Percentiles rank a stretch among this genome's conserved stretches.
Evolutionary conservation across 2,797 vertebrate species (phyloP).

Genomic region (Danio jaintianensis): DNA sequence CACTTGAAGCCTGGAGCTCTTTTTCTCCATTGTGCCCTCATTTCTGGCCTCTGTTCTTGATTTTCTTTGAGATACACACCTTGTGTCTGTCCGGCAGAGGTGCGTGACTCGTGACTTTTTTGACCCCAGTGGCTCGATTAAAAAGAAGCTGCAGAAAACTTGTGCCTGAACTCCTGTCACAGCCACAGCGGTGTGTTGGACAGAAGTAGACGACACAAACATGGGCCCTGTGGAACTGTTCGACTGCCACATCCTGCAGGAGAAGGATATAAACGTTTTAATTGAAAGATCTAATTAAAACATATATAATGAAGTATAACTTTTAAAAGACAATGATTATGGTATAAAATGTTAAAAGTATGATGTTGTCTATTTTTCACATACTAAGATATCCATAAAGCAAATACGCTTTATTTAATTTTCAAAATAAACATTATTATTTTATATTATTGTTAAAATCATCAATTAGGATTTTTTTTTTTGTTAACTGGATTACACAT

Average conservation of each 20-base stretch:
- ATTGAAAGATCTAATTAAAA: not conserved
- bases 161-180: conserved; percentile 68
- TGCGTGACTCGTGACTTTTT: conserved; percentile 80
- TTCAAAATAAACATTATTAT: no score
- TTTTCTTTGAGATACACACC: conserved; percentile 66
- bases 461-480: no score
- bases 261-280: not conserved
- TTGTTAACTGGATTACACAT: conserved; percentile 44
- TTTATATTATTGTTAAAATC: no score
- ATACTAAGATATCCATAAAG: no score
- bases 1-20: conserved; percentile 43
- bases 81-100: conserved; percentile 78
- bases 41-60: not conserved
- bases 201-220: conserved; percentile 79
- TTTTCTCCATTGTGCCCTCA: not conserved
- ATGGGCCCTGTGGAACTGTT: conserved; percentile 74
- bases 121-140: conserved; percentile 77
- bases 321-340: no score
- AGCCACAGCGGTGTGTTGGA: conserved; percentile 69
- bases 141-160: conserved; percentile 78
- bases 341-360: no score
- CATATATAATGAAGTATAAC: no score
- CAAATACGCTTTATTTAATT: no score
- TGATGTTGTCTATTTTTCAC: no score
- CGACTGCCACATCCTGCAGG: conserved; percentile 78